Conservation (phyloP, 2,113 vertebrate species). For the Lophotis ruficrista region DNA sequence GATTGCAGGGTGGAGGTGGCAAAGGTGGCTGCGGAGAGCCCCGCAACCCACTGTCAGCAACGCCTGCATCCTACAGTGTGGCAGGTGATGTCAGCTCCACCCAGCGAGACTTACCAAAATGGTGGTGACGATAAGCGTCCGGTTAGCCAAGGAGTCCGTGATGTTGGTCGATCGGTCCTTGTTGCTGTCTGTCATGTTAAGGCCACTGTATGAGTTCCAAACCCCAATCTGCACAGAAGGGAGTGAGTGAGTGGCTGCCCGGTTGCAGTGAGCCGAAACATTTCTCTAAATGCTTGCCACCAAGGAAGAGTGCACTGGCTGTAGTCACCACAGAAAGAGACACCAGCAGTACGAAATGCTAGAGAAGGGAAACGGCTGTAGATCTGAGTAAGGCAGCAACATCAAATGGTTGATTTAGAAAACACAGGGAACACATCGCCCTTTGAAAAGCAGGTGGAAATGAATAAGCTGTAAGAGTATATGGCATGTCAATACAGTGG, state of each 20-base stretch:
- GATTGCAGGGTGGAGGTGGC: not conserved
- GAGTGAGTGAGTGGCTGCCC: not conserved
- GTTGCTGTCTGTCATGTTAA: constrained; percentile 91
- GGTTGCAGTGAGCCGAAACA: accelerated
- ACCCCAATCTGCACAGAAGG: constrained; percentile 86
- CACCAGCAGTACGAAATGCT: not conserved
- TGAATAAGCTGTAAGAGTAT: not conserved
- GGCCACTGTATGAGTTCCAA: constrained; percentile 95
- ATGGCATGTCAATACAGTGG: not conserved
- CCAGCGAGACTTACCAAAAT: constrained; percentile 87
- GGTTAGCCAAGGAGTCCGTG: constrained; percentile 91
- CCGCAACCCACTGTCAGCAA: not conserved
- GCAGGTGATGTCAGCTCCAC: too few relatives aligned
- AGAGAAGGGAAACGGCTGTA: not conserved
- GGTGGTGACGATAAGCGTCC: constrained; percentile 94
- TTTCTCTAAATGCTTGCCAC: not conserved
- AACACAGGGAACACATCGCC: not conserved
- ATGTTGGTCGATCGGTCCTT: constrained; percentile 88
- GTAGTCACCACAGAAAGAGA: not conserved
- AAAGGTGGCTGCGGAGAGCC: accelerated
- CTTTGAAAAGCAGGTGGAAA: constrained; percentile 13
- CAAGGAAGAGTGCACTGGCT: not conserved
- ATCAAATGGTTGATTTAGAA: not conserved
- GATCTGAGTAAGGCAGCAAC: not conserved
- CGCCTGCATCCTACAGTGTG: too few relatives aligned